Evolutionary conservation across 1,140 invertebrate genomes (phyloP).

Genomic region (Limonius californicus): DNA sequence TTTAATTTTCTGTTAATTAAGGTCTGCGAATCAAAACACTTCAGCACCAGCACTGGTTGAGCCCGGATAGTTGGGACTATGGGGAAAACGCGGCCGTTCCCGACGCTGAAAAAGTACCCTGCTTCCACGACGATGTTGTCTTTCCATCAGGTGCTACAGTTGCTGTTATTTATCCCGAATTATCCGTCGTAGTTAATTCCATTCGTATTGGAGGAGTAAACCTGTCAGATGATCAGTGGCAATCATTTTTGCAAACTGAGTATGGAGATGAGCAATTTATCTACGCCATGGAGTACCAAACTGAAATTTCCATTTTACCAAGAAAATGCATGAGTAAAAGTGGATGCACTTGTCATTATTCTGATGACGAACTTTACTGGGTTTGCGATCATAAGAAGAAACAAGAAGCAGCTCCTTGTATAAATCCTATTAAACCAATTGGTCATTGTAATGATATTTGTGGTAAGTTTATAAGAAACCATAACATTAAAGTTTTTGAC

Average conservation of each 20-base stretch:
- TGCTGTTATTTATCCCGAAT: background rate
- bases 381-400: background rate
- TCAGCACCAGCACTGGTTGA: background rate
- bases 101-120: slow-evolving; percentile 6
- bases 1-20: too few species aligned
- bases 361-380: background rate
- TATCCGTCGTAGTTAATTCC: background rate
- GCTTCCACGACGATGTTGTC: background rate
- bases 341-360: background rate
- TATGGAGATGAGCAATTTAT: background rate
- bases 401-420: background rate
- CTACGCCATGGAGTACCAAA: background rate
- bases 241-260: background rate
- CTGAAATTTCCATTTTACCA: background rate
- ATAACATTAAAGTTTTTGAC: too few species aligned
- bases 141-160: background rate
- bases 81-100: background rate
- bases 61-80: background rate
- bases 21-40: background rate
- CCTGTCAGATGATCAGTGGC: background rate
- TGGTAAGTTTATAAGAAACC: slow-evolving; percentile 1
- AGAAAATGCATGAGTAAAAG: background rate
- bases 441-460: slow-evolving; percentile 1
- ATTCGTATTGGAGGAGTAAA: background rate
- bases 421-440: background rate